phyloP scores from a whole-genome alignment of 1,140 invertebrate genomes.

The Lethrus apterus region DNA sequence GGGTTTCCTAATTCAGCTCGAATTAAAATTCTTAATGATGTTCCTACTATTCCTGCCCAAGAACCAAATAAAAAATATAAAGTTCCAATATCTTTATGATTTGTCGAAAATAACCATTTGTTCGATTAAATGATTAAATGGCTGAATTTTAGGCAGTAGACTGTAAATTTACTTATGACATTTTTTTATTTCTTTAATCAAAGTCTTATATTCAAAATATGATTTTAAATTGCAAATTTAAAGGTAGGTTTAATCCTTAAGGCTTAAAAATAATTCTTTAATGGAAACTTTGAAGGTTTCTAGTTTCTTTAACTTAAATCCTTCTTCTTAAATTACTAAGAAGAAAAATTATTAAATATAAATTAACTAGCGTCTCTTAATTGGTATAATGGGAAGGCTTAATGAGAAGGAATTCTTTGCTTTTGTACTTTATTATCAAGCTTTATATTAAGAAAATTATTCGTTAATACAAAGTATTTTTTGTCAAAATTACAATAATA shows the following conservation, averaged over 20 bases:
- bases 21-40: conserved; percentile 56
- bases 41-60: conserved; percentile 58
- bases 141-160: conserved; percentile 47
- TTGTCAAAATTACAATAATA: too few species aligned
- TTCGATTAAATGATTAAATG: conserved; percentile 41
- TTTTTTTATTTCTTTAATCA: conserved; percentile 42
- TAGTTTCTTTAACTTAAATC: conserved; percentile 53
- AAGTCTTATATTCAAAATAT: conserved; percentile 44
- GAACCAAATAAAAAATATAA: conserved; percentile 66
- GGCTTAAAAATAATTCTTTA: conserved; percentile 43
- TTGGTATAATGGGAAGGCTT: too few species aligned
- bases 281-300: conserved; percentile 52
- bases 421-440: too few species aligned
- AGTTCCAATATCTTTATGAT: conserved; percentile 71
- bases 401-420: too few species aligned
- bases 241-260: conserved; percentile 41
- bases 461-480: too few species aligned
- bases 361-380: too few species aligned
- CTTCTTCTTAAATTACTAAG: conserved; percentile 41
- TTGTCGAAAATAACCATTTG: conserved; percentile 58
- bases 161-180: conserved; percentile 50
- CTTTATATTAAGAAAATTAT: too few species aligned
- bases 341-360: too few species aligned
- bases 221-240: conserved; percentile 51
- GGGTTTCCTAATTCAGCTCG: conserved; percentile 57